Percentiles rank a stretch among this genome's conserved stretches.
Conservation (phyloP, 2,113 vertebrate genomes). For the Suricata suricatta region DNA sequence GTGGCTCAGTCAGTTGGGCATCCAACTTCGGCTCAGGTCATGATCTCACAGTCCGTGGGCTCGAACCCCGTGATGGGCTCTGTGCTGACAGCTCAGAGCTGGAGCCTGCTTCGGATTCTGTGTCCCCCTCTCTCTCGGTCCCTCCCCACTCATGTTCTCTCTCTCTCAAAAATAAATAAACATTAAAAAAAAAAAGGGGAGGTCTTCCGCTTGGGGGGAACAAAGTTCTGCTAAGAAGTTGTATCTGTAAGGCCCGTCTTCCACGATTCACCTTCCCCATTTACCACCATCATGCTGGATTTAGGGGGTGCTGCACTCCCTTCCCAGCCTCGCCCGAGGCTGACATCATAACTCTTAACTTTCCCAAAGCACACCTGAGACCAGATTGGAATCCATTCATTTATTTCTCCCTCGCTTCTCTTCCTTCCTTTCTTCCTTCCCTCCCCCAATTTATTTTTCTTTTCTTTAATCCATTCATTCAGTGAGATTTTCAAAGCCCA, state of each 20-base stretch:
- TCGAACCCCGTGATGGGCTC: no score
- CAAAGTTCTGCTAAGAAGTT: background rate
- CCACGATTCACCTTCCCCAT: background rate
- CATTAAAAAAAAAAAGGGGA: background rate
- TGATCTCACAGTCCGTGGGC: no score
- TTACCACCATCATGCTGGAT: background rate
- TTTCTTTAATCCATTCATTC: constrained; percentile 4
- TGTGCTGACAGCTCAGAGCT: no score
- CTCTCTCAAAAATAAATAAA: background rate
- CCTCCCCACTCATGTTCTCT: no score
- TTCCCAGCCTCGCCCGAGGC: background rate
- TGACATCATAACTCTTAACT: background rate
- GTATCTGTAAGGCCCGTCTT: background rate
- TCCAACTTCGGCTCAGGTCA: background rate
- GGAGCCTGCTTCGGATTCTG: no score
- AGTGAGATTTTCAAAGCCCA: constrained; percentile 4
- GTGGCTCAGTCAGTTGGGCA: background rate
- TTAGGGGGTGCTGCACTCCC: background rate
- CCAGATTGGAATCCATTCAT: background rate
- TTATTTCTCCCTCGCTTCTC: background rate
- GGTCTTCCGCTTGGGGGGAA: background rate
- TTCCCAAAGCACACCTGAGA: background rate
- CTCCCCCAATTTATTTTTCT: background rate
- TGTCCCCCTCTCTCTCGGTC: no score
- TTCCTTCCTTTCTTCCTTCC: background rate